These are phyloP conservation scores for Scelioninae gen. 1 DNA, from an alignment of 2,888 invertebrate genomes.

Conservation along the genomic window DNA sequence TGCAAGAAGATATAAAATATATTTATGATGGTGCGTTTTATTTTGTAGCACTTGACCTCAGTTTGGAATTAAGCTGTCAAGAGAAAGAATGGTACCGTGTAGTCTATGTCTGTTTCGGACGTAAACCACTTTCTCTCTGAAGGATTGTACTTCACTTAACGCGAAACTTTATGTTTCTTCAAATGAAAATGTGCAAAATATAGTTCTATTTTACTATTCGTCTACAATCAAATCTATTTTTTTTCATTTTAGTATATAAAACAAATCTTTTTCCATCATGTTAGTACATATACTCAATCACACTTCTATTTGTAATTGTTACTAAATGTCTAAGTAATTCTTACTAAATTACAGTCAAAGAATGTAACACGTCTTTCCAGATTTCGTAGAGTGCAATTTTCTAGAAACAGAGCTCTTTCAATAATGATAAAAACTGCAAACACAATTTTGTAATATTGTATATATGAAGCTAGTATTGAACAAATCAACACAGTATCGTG, in stretches of 20 bases:
- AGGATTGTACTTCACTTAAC: constrained; percentile 54
- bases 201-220: constrained; percentile 32
- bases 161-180: constrained; percentile 62
- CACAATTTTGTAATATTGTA: too few species aligned
- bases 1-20: constrained; percentile 25
- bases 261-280: too few species aligned
- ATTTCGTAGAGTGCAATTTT: too few species aligned
- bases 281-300: too few species aligned
- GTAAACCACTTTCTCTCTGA: constrained; percentile 59
- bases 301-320: too few species aligned
- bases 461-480: too few species aligned
- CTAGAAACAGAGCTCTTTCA: too few species aligned
- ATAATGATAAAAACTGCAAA: too few species aligned
- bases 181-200: constrained; percentile 57
- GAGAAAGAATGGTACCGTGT: constrained; percentile 42
- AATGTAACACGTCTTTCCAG: too few species aligned
- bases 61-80: constrained; percentile 55
- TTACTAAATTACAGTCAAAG: too few species aligned
- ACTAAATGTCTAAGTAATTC: too few species aligned
- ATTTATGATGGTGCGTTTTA: constrained; percentile 51
- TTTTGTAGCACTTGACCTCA: constrained; percentile 55
- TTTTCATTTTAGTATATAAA: constrained; percentile 1
- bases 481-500: too few species aligned
- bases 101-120: constrained; percentile 49
- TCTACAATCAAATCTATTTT: constrained; percentile 50